Conservation (phyloP, 2,888 invertebrate species). For the Diaprepes abbreviatus region DNA sequence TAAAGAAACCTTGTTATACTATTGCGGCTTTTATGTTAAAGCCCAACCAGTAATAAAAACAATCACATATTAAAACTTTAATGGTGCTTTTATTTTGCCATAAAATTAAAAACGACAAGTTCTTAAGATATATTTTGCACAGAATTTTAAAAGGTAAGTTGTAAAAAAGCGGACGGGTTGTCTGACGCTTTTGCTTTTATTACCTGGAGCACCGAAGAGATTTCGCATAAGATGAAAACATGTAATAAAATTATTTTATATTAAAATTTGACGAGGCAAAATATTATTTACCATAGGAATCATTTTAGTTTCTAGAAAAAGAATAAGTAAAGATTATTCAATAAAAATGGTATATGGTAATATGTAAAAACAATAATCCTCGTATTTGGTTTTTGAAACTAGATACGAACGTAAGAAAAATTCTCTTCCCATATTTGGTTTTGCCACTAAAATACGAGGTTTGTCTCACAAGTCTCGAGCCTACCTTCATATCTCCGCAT, state of each 20-base stretch:
- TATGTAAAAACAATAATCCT: no score
- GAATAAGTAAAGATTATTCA: no score
- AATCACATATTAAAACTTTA: constrained; percentile 46
- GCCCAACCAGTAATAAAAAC: constrained; percentile 38
- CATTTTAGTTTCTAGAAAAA: no score
- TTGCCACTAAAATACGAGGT: no score
- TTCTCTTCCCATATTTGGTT: no score
- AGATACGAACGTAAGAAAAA: no score
- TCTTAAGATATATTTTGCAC: constrained; percentile 31
- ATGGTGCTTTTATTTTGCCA: constrained; percentile 38
- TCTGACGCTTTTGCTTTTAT: constrained; percentile 11
- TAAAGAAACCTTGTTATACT: constrained; percentile 27
- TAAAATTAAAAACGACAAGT: constrained; percentile 46
- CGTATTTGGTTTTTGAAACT: no score
- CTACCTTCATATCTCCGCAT: no score
- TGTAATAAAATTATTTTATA: constrained; percentile 27
- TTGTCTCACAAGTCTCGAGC: no score
- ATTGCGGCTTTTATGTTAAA: constrained; percentile 29
- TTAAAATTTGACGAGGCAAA: no score
- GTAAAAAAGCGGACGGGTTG: constrained; percentile 12
- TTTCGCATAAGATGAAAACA: constrained; percentile 6
- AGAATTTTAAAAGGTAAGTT: constrained; percentile 36
- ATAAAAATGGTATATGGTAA: no score
- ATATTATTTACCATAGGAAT: no score
- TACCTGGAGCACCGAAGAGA: neutral